Evolutionary conservation across 2,113 vertebrate species (phyloP), one percentile per base, ranked within the genome.

Genomic region (Mungos mungo): DNA sequence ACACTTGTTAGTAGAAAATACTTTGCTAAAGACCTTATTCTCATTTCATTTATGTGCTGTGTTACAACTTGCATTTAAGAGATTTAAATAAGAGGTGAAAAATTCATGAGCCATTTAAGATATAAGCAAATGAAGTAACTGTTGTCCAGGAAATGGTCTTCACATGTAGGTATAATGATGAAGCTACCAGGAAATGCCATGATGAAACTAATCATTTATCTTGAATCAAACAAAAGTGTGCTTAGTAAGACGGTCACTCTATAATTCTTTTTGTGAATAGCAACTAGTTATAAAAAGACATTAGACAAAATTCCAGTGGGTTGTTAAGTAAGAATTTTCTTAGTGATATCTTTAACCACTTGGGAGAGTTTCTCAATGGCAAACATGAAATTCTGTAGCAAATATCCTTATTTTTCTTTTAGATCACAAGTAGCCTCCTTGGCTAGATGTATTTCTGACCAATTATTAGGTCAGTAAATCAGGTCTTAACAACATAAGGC

Each of bases 1-100:
- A 68, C 1, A 54, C 0, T 69, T 72, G 3, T 1, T 9, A 65
- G 71, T 27, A 66, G 89, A 47, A 95, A 94, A 52, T 19, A 93
- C 3, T 60, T 92, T 66, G 5, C 0, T 89, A 94, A 91, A 88
- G 63, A 85, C 12, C 0, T 52, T 80, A 35, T 77, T 88, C 52
- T 95, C 5, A 81, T 96, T 94, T 93, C 69, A 38, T 85, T 95
- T 94, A 81, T n/a, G 1, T 33, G 33, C 68, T 77, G 25, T 63
- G 6, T 71, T 88, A 88, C 0, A n/a, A 88, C 52, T 91, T 72
- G 7, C 0, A 97, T 92, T 95, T 72, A 77, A 86, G n/a, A 79
- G 0, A 4, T 88, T 94, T 96, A 91, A 93, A 93, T 86, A 29
- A 11, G 8, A 91, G 27, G 87, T 25, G 10, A 12, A 98, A 69